Evolutionary conservation across 2,113 vertebrate genomes (phyloP).

Genomic region (Ornithorhynchus anatinus): DNA sequence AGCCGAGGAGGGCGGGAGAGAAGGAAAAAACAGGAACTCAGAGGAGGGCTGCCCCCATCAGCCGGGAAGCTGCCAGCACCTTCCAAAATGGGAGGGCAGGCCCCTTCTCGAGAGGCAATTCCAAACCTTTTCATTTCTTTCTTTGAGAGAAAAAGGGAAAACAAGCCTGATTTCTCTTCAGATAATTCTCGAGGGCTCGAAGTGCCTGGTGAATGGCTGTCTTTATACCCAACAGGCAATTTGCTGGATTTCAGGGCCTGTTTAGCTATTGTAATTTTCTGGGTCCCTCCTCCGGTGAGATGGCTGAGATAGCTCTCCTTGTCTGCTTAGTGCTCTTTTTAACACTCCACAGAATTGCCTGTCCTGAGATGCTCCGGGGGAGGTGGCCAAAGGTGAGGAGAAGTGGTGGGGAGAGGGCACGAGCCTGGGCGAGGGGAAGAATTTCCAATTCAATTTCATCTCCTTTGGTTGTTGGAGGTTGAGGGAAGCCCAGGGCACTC

Average conservation of each 20-base stretch:
- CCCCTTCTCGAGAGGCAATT: conserved; percentile 36
- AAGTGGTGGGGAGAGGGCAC: background rate
- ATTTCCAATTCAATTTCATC: background rate
- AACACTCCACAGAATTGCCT: conserved; percentile 48
- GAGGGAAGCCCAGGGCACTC: too few species aligned
- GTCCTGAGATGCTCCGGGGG: conserved; percentile 49
- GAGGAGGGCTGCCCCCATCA: rapidly evolving
- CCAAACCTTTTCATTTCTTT: conserved; percentile 52
- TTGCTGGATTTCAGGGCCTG: conserved; percentile 47
- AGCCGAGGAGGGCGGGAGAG: background rate
- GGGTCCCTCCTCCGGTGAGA: conserved; percentile 25
- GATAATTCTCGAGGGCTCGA: conserved; percentile 32
- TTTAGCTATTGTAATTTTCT: conserved; percentile 52
- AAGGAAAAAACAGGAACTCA: background rate
- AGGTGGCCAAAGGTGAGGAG: conserved; percentile 30
- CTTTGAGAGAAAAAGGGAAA: conserved; percentile 52
- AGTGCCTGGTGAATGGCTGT: conserved; percentile 40
- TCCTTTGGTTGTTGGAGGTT: too few species aligned
- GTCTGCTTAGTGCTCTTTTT: conserved; percentile 50
- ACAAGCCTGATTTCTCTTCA: conserved; percentile 52
- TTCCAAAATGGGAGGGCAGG: background rate
- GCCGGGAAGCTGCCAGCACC: background rate
- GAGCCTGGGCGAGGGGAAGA: background rate
- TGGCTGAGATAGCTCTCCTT: background rate
- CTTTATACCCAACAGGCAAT: conserved; percentile 47